Conservation (phyloP, 1,140 invertebrate species). For the Cydia amplana region DNA sequence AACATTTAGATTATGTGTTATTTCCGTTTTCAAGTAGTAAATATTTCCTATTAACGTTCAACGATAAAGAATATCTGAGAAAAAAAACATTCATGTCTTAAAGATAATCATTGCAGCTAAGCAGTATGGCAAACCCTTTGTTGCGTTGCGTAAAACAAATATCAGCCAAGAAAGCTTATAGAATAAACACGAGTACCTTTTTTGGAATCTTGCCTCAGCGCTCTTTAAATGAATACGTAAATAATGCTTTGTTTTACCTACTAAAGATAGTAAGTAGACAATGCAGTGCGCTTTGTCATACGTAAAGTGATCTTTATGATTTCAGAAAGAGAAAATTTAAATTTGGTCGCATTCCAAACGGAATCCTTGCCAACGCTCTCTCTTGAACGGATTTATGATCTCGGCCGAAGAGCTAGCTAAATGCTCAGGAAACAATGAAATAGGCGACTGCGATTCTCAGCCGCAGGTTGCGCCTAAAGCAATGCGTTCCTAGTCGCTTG, state of each 20-base stretch:
- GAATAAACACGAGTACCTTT: neutral
- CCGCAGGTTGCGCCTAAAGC: slow-evolving; percentile 18
- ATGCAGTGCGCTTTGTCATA: slow-evolving; percentile 49
- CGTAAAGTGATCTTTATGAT: slow-evolving; percentile 58
- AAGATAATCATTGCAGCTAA: too few species aligned
- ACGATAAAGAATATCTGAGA: too few species aligned
- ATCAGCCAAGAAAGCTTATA: too few species aligned
- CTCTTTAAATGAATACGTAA: neutral
- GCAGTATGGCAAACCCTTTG: too few species aligned
- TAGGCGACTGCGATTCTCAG: slow-evolving; percentile 38
- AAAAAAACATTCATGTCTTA: too few species aligned
- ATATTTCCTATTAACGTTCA: too few species aligned
- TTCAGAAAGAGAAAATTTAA: slow-evolving; percentile 58
- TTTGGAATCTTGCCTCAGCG: neutral
- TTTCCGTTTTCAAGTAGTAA: too few species aligned
- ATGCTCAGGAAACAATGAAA: slow-evolving; percentile 41
- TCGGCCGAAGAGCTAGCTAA: slow-evolving; percentile 39
- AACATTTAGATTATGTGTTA: too few species aligned
- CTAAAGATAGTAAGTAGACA: slow-evolving; percentile 40
- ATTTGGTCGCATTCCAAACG: slow-evolving; percentile 63
- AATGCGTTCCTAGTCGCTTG: slow-evolving; percentile 3
- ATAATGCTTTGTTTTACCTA: slow-evolving; percentile 13
- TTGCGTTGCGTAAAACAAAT: too few species aligned
- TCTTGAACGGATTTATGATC: slow-evolving; percentile 57
- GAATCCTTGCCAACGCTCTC: slow-evolving; percentile 53